These are phyloP conservation scores for Caenorhabditis sp. DNA, from an alignment of 2,888 invertebrate genomes.

Conservation along the genomic window DNA sequence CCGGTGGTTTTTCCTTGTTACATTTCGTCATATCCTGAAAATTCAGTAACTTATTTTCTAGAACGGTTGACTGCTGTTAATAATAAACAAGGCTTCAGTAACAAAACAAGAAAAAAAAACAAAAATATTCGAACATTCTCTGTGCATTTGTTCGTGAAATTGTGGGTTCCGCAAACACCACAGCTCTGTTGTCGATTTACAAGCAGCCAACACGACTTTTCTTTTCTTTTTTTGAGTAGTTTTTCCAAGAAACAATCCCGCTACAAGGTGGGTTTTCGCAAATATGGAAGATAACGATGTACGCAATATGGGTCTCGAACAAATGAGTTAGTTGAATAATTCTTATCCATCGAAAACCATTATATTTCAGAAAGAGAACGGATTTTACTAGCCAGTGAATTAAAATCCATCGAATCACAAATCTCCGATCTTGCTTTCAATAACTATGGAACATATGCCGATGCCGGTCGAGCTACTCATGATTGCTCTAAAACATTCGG, in stretches of 20 bases:
- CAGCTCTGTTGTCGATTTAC: slow-evolving; percentile 29
- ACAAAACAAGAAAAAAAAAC: not conserved
- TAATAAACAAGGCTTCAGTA: too few relatives aligned
- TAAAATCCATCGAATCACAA: slow-evolving; percentile 62
- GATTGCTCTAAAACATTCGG: slow-evolving; percentile 67
- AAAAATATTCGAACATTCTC: not conserved
- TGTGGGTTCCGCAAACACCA: slow-evolving; percentile 14
- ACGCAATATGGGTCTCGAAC: slow-evolving; percentile 36
- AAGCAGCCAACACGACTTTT: slow-evolving; percentile 38
- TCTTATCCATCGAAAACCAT: too few relatives aligned
- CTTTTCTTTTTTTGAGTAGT: not conserved
- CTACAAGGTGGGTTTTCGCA: not conserved
- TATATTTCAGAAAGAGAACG: slow-evolving; percentile 41
- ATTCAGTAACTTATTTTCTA: too few relatives aligned
- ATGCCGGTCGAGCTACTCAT: slow-evolving; percentile 68
- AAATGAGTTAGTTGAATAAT: slow-evolving; percentile 48
- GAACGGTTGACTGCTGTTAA: too few relatives aligned
- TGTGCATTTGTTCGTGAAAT: not conserved
- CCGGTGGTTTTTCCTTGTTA: too few relatives aligned
- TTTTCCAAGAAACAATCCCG: not conserved
- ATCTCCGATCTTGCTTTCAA: slow-evolving; percentile 69
- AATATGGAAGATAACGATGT: slow-evolving; percentile 27
- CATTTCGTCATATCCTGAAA: too few relatives aligned
- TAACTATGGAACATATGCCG: slow-evolving; percentile 69
- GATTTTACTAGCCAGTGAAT: slow-evolving; percentile 42